These are phyloP conservation scores for Porites australiensis DNA, from an alignment of 64 coral and sea anemone genomes.

Conservation along the genomic window DNA sequence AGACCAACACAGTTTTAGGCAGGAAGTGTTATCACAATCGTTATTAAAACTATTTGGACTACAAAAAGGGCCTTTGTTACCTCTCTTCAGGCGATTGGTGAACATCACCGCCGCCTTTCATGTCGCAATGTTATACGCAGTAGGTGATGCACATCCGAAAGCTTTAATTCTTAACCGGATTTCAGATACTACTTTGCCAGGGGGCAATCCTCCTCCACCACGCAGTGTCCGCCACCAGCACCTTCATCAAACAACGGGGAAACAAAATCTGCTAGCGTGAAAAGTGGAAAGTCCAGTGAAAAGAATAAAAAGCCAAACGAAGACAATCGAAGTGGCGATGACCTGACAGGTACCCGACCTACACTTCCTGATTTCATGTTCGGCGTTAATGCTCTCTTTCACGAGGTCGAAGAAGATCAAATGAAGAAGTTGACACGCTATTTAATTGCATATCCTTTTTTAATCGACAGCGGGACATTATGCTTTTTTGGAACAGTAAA, in stretches of 20 bases:
- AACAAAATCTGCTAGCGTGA: background rate
- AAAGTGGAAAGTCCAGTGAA: background rate
- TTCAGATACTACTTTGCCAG: conserved; percentile 55
- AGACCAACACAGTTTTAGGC: no score
- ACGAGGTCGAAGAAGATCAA: conserved; percentile 54
- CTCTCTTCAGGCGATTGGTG: no score
- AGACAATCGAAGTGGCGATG: background rate
- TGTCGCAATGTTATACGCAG: no score
- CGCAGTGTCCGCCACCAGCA: background rate
- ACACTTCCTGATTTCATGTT: conserved; percentile 75
- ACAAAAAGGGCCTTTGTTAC: no score
- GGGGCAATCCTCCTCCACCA: background rate
- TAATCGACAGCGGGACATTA: no score
- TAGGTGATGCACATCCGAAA: background rate
- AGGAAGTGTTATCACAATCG: no score
- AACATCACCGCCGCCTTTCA: no score
- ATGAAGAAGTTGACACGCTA: conserved; percentile 72
- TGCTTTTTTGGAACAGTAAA: no score
- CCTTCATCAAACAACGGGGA: background rate
- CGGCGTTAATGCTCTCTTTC: conserved; percentile 76
- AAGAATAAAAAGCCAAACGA: background rate
- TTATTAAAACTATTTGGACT: no score
- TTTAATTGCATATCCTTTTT: conserved; percentile 94
- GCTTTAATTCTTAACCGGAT: conserved; percentile 17
- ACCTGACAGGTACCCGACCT: background rate